These are phyloP conservation scores for Drosophila malerkotliana DNA, from an alignment of 1,140 invertebrate genomes.

Conservation along the genomic window DNA sequence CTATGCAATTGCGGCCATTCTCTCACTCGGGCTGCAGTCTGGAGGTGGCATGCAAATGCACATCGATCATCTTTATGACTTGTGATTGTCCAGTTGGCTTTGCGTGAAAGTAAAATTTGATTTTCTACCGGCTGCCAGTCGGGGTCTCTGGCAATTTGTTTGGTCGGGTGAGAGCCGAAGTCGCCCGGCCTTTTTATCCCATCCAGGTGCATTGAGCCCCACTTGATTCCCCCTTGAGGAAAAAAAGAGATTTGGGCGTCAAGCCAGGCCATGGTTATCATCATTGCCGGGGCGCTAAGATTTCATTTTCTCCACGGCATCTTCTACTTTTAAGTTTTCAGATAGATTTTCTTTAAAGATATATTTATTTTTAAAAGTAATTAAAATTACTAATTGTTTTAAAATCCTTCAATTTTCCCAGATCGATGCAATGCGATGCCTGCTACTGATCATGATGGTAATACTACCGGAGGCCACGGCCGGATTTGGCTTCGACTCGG, in stretches of 20 bases:
- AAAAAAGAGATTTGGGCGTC: conserved; percentile 18
- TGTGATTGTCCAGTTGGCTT: conserved; percentile 64
- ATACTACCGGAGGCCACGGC: conserved; percentile 15
- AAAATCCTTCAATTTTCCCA: conserved; percentile 14
- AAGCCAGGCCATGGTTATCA: conserved; percentile 43
- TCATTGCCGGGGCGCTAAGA: not conserved
- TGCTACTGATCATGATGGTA: conserved; percentile 38
- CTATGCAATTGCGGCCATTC: conserved; percentile 65
- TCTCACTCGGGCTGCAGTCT: conserved; percentile 20
- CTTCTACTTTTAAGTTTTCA: not conserved
- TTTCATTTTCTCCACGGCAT: conserved; percentile 5
- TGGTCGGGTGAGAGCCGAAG: conserved; percentile 51
- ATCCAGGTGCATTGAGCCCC: conserved; percentile 16
- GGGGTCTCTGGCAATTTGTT: conserved; percentile 51
- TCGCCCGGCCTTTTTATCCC: not conserved
- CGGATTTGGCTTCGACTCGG: conserved; percentile 76
- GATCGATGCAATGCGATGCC: conserved; percentile 35
- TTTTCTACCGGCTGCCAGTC: conserved; percentile 42
- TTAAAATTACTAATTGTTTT: no score
- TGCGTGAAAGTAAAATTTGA: conserved; percentile 78
- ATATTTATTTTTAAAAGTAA: no score
- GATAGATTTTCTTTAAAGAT: no score
- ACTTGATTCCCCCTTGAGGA: conserved; percentile 7
- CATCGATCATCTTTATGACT: conserved; percentile 77
- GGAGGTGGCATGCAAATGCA: conserved; percentile 71